These are phyloP conservation scores for Stenurella melanura DNA, from an alignment of 2,888 invertebrate genomes.

Conservation along the genomic window DNA sequence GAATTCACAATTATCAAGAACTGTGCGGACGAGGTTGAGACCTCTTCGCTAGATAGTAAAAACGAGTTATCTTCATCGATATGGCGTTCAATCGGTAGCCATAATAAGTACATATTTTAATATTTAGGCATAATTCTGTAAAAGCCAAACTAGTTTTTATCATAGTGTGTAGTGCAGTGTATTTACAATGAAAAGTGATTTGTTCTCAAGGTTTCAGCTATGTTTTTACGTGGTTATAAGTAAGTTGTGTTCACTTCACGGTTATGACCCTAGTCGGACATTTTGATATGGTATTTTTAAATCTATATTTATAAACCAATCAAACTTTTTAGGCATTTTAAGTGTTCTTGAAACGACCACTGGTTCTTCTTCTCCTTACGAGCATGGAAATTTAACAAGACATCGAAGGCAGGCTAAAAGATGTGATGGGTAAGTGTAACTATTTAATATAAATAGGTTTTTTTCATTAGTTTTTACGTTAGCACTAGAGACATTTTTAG, in stretches of 20 bases:
- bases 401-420: constrained; percentile 29
- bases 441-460: background rate
- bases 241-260: constrained; percentile 32
- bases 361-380: constrained; percentile 21
- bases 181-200: constrained; percentile 35
- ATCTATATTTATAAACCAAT: background rate
- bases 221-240: constrained; percentile 41
- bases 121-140: background rate
- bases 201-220: constrained; percentile 26
- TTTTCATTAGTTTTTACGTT: background rate
- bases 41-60: constrained; percentile 27
- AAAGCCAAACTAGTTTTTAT: constrained; percentile 16
- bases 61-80: constrained; percentile 12
- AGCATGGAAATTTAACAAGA: constrained; percentile 11
- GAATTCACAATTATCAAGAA: constrained; percentile 26
- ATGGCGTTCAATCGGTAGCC: background rate
- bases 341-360: constrained; percentile 11
- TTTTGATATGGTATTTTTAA: background rate
- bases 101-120: background rate
- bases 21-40: constrained; percentile 29
- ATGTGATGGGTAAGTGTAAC: constrained; percentile 45
- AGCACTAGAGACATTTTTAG: background rate
- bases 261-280: background rate
- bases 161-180: constrained; percentile 31
- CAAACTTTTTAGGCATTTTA: constrained; percentile 39